Base-by-base conservation (phyloP, 2,888 invertebrate genomes). In the Pardosa pseudoannulata region DNA sequence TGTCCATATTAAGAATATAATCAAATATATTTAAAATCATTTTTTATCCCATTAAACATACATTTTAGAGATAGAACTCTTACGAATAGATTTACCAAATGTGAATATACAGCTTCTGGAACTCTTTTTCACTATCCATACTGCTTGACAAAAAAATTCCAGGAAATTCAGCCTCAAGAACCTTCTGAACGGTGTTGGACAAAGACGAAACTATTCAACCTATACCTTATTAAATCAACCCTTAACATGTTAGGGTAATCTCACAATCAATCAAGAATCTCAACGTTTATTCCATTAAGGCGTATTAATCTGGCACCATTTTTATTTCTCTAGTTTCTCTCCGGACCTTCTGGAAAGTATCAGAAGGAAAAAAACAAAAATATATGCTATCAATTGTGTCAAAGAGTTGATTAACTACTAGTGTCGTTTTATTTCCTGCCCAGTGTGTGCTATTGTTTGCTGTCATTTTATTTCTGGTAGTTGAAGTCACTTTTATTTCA, bases 201-300 rank as follows among this genome's bases (percentile, higher is more conserved):
- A 56, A 56, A 56, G 56, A 56, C 56, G 56, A 56, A 56, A 19
- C 23, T 56, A 56, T 56, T 56, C 56, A 23, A 5, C 56, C 56
- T 3, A 56, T 56, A 23, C 23, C 56, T 56, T 19, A 56, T 23
- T 16, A 23, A 56, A 56, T 56, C 56, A 23, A 56, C 56, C 56
- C 56, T 56, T 23, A 56, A 56, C 56, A 56, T 56, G 56, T 56
- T 56, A 56, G 23, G 56, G 56, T 56, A 56, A 56, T 56, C 56
- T 23, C 56, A 23, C 56, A 23, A 56, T 56, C 56, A 19, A 56
- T 56, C 56, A 56, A 23, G 11, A 23, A 56, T 56, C 56, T 56
- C 23, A 56, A 56, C 56, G 16, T 23, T 56, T 56, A 56, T 56
- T 56, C 23, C 56, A 56, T 56, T 56, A 56, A 23, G 56, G 23